A percentile compares a stretch with the other conserved stretches of the same genome.
phyloP scores from a whole-genome alignment of 1,140 invertebrate species.

The Drosophila setifemur region DNA sequence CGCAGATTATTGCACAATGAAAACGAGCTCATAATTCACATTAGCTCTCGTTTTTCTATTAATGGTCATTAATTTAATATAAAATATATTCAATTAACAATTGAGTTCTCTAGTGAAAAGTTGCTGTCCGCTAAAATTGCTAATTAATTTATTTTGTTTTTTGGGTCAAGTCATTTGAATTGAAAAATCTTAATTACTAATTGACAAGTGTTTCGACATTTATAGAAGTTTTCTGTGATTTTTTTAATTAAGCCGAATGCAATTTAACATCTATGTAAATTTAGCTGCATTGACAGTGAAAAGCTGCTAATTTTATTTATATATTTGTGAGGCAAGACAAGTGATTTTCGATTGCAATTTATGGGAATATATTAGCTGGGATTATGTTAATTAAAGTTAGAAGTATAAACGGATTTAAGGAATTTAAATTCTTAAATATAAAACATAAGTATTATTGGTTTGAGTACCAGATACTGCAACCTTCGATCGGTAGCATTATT shows the following conservation, averaged over 20 bases:
- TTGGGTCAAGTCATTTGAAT: constrained; percentile 20
- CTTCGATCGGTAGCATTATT: no score
- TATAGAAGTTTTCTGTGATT: background rate
- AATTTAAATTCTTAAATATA: no score
- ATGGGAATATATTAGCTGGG: no score
- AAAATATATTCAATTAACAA: no score
- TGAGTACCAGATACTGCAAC: no score
- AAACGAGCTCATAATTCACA: constrained; percentile 5
- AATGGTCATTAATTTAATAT: no score
- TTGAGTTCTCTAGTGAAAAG: constrained; percentile 22
- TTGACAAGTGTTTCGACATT: constrained; percentile 31
- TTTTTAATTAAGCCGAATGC: constrained; percentile 12
- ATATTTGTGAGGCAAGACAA: background rate
- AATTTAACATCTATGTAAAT: constrained; percentile 25
- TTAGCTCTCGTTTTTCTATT: no score
- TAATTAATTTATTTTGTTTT: background rate
- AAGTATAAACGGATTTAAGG: no score
- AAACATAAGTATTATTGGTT: no score
- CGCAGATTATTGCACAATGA: constrained; percentile 6
- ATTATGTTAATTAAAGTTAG: no score
- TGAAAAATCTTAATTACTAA: constrained; percentile 27
- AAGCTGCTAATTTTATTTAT: background rate
- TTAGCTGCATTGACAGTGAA: constrained; percentile 3
- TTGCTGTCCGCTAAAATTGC: constrained; percentile 13
- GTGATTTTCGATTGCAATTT: no score